phyloP scores from a whole-genome alignment of 1,140 invertebrate species.

The Nasonia longicornis region DNA sequence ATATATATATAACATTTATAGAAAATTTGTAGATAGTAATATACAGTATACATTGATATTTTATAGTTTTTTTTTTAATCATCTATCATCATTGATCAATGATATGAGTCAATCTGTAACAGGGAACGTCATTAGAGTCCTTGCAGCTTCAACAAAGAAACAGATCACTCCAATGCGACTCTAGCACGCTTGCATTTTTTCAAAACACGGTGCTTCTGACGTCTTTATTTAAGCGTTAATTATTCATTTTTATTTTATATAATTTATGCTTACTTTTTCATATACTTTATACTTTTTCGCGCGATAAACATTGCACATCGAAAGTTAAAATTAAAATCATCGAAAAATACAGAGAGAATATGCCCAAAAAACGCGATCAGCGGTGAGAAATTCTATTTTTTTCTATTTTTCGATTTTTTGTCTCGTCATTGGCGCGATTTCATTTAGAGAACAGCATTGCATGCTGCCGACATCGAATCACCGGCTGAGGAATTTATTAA shows the following conservation, averaged over 20 bases:
- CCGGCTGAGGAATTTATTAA: slow-evolving; percentile 18
- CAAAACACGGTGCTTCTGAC: neutral
- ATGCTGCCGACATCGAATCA: slow-evolving; percentile 30
- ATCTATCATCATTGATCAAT: slow-evolving; percentile 56
- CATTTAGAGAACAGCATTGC: slow-evolving; percentile 23
- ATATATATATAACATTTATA: slow-evolving; percentile 68
- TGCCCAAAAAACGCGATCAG: slow-evolving; percentile 19
- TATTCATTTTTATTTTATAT: slow-evolving; percentile 9
- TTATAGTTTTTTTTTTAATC: slow-evolving; percentile 51
- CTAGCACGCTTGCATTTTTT: slow-evolving; percentile 21
- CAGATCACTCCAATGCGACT: slow-evolving; percentile 19
- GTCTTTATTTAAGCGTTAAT: slow-evolving; percentile 2
- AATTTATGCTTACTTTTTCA: neutral
- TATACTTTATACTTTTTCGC: slow-evolving; percentile 33
- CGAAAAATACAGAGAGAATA: slow-evolving; percentile 40
- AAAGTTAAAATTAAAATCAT: slow-evolving; percentile 36
- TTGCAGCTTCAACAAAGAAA: slow-evolving; percentile 53
- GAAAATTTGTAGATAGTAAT: slow-evolving; percentile 66
- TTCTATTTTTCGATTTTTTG: neutral
- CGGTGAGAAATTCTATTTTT: neutral
- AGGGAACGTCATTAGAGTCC: slow-evolving; percentile 54
- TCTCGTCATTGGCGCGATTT: slow-evolving; percentile 13
- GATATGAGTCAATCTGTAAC: slow-evolving; percentile 64
- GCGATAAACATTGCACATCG: slow-evolving; percentile 47
- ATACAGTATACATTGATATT: slow-evolving; percentile 60